phyloP scores from a whole-genome alignment of 2,797 vertebrate genomes.

The Potorous gilbertii region DNA sequence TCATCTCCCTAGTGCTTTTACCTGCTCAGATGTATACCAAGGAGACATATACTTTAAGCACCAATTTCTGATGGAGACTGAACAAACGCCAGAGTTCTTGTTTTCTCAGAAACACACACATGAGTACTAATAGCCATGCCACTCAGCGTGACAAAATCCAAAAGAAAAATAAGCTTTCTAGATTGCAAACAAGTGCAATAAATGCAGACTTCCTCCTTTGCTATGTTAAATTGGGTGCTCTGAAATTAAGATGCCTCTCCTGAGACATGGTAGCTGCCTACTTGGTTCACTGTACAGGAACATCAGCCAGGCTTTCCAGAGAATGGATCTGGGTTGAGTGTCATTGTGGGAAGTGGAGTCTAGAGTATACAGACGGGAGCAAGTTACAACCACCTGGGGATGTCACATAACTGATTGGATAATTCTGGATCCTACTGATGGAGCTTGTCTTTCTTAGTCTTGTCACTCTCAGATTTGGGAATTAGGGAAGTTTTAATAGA shows the following conservation, averaged over 20 bases:
- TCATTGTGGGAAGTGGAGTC: not conserved
- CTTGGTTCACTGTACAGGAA: not conserved
- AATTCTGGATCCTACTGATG: not conserved
- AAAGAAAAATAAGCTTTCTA: not conserved
- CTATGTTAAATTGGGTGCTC: not conserved
- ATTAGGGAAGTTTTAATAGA: not conserved
- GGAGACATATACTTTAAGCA: constrained; percentile 52
- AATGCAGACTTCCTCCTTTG: not conserved
- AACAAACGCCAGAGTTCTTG: constrained; percentile 31
- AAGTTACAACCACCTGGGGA: not conserved
- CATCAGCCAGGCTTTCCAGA: not conserved
- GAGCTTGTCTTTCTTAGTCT: not conserved
- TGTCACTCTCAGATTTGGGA: not conserved
- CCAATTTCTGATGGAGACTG: constrained; percentile 36
- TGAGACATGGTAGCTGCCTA: not conserved
- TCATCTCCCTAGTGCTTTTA: constrained; percentile 32
- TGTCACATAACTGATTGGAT: not conserved
- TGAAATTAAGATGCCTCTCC: rapidly evolving
- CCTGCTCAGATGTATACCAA: constrained; percentile 19
- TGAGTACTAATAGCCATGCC: not conserved
- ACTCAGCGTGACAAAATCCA: not conserved
- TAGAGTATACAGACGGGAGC: not conserved
- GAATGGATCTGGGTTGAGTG: not conserved
- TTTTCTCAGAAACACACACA: not conserved
- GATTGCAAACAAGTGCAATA: not conserved